phyloP scores from a whole-genome alignment of 1,140 invertebrate genomes.

The Drosophila sechellia region DNA sequence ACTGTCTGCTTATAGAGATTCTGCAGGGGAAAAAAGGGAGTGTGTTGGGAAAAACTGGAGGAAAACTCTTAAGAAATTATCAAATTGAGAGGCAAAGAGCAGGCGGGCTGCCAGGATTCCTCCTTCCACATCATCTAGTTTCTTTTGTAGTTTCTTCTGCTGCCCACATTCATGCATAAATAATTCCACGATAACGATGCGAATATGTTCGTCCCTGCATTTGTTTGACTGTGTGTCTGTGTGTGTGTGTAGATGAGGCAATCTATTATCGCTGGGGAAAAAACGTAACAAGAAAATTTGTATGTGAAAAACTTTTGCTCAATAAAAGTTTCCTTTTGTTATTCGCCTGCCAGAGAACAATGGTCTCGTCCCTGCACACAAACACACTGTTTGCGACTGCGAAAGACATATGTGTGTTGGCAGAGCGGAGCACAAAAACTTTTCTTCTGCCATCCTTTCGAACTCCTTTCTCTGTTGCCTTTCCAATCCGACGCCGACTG shows the following conservation, averaged over 20 bases:
- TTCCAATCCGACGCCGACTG: conserved; percentile 46
- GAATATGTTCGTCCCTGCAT: conserved; percentile 41
- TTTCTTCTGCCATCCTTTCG: conserved; percentile 34
- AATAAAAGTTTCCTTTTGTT: conserved; percentile 81
- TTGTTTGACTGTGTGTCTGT: not conserved
- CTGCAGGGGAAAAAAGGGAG: not conserved
- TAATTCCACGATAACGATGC: conserved; percentile 77
- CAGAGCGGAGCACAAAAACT: conserved; percentile 52
- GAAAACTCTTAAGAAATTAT: conserved; percentile 72
- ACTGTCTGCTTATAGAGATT: conserved; percentile 27
- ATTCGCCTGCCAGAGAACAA: conserved; percentile 68
- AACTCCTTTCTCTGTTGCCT: conserved; percentile 38
- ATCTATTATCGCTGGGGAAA: conserved; percentile 73
- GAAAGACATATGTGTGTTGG: conserved; percentile 58
- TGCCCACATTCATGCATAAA: conserved; percentile 72
- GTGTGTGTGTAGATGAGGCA: conserved; percentile 45
- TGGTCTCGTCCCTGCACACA: conserved; percentile 32
- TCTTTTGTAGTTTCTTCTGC: conserved; percentile 43
- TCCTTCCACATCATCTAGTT: conserved; percentile 36
- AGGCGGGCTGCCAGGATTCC: conserved; percentile 22
- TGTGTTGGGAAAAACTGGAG: not conserved
- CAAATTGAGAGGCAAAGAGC: conserved; percentile 54
- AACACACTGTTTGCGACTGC: not conserved
- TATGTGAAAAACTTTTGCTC: conserved; percentile 78
- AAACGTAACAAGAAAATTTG: conserved; percentile 73